These are phyloP conservation scores for Eunapius fragilis DNA, from an alignment of 37 sponge, comb jelly and placozoan genomes.

Conservation along the genomic window DNA sequence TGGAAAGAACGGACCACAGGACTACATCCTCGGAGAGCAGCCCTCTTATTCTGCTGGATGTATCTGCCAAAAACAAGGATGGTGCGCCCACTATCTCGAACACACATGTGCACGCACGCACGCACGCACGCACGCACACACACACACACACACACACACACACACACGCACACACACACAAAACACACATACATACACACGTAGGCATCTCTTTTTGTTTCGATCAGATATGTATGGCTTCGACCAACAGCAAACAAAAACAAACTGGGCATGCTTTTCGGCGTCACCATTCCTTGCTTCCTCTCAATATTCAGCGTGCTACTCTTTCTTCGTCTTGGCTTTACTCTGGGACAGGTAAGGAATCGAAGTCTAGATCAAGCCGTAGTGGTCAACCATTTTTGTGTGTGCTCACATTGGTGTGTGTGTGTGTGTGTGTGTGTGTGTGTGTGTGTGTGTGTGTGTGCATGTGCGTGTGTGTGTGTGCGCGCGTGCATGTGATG, in stretches of 20 bases:
- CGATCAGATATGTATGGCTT: too few species aligned
- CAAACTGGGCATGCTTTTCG: slow-evolving; percentile 91
- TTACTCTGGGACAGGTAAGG: slow-evolving; percentile 92
- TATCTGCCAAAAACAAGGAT: neutral
- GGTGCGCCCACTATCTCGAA: neutral
- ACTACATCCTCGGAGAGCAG: neutral
- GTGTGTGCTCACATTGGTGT: neutral
- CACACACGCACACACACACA: neutral
- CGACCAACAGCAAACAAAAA: slow-evolving; percentile 52
- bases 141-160: neutral
- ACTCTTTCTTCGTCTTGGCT: slow-evolving; percentile 95
- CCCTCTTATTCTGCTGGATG: neutral
- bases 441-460: neutral
- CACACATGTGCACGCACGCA: neutral
- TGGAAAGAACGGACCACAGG: neutral
- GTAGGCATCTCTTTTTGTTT: too few species aligned
- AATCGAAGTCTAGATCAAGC: too few species aligned
- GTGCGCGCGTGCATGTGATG: too few species aligned
- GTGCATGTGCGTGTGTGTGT: too few species aligned
- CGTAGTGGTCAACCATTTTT: neutral
- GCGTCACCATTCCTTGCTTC: slow-evolving; percentile 94
- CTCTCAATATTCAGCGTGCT: slow-evolving; percentile 97
- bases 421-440: neutral
- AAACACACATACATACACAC: neutral
- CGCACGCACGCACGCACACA: neutral